A percentile compares a stretch with the other conserved stretches of the same genome.
These are phyloP conservation scores for Diglossa cyanea DNA, from an alignment of 2,797 vertebrate species.

Conservation along the genomic window DNA sequence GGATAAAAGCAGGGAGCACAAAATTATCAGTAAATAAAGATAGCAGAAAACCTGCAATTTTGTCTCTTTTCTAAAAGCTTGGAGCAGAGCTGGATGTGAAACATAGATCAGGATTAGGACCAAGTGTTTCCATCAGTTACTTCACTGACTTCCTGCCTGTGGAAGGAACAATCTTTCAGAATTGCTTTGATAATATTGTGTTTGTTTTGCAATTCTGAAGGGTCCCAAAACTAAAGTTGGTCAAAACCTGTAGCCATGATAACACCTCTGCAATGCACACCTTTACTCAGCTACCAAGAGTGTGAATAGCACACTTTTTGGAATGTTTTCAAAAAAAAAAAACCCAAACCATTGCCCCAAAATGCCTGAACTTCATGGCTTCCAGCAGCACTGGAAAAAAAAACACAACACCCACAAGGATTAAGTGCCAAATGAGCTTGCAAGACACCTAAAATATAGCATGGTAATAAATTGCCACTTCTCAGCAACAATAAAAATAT, in stretches of 20 bases:
- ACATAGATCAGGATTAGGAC: background rate
- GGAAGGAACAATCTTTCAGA: background rate
- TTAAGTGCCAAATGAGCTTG: constrained; percentile 13
- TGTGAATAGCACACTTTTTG: background rate
- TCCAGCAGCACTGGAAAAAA: constrained; percentile 2
- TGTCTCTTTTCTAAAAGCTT: background rate
- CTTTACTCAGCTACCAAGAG: background rate
- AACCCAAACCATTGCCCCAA: background rate
- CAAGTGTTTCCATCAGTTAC: background rate
- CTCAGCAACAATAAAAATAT: constrained; percentile 66
- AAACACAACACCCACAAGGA: background rate
- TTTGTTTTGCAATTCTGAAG: background rate
- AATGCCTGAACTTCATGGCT: background rate
- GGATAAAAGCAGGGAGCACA: background rate
- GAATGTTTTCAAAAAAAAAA: background rate
- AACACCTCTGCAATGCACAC: background rate
- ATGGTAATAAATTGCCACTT: background rate
- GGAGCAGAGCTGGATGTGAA: background rate
- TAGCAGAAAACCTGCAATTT: background rate
- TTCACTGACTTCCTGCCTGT: background rate
- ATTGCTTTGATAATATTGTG: background rate
- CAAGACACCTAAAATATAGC: constrained; percentile 33
- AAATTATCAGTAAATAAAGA: background rate
- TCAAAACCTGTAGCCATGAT: background rate
- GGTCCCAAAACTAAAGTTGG: background rate